phyloP scores from a whole-genome alignment of 2,113 vertebrate species.

The Callopanchax toddi region DNA sequence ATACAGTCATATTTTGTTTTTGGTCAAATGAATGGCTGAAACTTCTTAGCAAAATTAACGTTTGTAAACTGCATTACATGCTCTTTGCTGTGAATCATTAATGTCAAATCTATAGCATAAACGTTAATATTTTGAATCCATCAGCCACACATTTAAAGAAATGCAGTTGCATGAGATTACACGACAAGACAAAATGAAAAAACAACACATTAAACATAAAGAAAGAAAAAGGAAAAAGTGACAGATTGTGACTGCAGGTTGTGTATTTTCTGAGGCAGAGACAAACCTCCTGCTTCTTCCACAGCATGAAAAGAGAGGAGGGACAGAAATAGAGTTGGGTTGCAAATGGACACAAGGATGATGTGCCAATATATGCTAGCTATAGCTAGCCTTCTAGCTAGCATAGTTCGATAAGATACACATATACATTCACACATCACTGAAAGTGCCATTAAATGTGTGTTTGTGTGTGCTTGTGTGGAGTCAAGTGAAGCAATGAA shows the following conservation, averaged over 20 bases:
- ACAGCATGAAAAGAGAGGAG: constrained; percentile 64
- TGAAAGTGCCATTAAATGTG: constrained; percentile 14
- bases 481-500: constrained; percentile 39
- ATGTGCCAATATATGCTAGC: constrained; percentile 24
- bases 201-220: constrained; percentile 10
- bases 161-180: neutral
- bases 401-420: constrained; percentile 9
- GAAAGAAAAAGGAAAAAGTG: constrained; percentile 23
- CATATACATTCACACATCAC: constrained; percentile 11
- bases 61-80: constrained; percentile 24
- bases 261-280: constrained; percentile 34
- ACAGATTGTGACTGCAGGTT: constrained; percentile 58
- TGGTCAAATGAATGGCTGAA: constrained; percentile 2
- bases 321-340: constrained; percentile 60
- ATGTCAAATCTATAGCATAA: neutral
- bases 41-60: neutral
- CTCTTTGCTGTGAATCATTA: constrained; percentile 16
- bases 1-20: constrained; percentile 6
- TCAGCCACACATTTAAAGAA: neutral
- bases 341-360: constrained; percentile 44
- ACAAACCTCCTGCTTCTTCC: constrained; percentile 79
- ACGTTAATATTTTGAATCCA: neutral
- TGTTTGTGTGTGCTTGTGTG: constrained; percentile 22
- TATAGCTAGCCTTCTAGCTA: neutral
- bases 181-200: constrained; percentile 1